These are phyloP conservation scores for Ailuropoda melanoleuca DNA, from an alignment of 2,113 vertebrate species.

Conservation along the genomic window DNA sequence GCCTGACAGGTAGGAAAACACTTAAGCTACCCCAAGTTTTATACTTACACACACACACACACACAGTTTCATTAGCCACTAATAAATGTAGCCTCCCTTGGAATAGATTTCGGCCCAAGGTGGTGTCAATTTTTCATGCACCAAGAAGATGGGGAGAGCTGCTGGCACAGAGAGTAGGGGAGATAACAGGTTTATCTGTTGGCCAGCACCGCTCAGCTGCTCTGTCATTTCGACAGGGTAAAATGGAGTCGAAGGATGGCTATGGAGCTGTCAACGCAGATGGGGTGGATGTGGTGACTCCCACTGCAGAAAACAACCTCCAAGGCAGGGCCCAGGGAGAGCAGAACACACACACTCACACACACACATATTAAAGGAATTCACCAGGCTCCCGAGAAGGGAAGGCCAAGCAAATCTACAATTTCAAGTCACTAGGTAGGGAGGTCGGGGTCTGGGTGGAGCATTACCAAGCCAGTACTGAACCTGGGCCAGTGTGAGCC, in stretches of 20 bases:
- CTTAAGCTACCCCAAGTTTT: conserved; percentile 18
- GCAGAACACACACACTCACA: background rate
- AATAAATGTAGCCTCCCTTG: conserved; percentile 82
- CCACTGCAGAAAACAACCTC: background rate
- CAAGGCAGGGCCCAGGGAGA: background rate
- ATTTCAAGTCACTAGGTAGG: conserved; percentile 9
- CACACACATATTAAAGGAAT: background rate
- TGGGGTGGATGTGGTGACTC: background rate
- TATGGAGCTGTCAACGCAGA: conserved; percentile 61
- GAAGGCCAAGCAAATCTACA: background rate
- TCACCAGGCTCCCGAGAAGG: background rate
- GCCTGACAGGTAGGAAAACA: background rate
- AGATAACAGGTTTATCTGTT: conserved; percentile 85
- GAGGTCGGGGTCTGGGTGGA: background rate
- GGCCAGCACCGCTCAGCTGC: conserved; percentile 66
- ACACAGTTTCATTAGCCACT: conserved; percentile 77
- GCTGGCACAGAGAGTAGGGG: conserved; percentile 78
- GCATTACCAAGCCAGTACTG: background rate
- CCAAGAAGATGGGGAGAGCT: conserved; percentile 78
- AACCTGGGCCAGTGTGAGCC: background rate
- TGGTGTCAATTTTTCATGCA: conserved; percentile 84
- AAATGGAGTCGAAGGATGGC: conserved; percentile 77
- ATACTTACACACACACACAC: background rate
- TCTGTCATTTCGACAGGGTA: conserved; percentile 80
- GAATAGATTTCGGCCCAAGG: conserved; percentile 85